Evolutionary conservation across 2,113 vertebrate genomes (phyloP).

Genomic region (Oreochromis aureus): DNA sequence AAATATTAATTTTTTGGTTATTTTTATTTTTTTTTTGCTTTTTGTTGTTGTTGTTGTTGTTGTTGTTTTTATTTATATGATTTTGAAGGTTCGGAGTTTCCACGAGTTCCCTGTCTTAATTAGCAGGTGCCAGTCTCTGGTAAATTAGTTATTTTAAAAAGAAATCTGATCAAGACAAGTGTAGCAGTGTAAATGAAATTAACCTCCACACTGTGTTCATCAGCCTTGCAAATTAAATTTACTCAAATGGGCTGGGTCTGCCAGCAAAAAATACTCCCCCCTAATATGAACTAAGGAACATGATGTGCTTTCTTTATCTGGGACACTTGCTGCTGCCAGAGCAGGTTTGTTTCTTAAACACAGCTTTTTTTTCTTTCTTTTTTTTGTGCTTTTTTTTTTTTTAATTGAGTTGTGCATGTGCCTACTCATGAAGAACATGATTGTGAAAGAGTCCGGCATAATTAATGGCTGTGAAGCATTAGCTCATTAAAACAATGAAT

Average conservation of each 20-base stretch:
- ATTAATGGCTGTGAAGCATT: not conserved
- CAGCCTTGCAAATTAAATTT: conserved; percentile 64
- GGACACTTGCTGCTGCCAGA: conserved; percentile 42
- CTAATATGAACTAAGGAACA: conserved; percentile 49
- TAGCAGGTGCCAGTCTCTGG: not conserved
- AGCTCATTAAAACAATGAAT: conserved; percentile 9
- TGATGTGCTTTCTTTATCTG: conserved; percentile 61
- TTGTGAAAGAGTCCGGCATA: not conserved
- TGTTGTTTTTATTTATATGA: not conserved
- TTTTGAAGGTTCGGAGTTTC: not conserved
- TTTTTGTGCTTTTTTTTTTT: not conserved
- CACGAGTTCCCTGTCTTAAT: not conserved
- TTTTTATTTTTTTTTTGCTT: not conserved
- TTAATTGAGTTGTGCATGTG: not conserved
- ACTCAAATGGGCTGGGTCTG: conserved; percentile 31
- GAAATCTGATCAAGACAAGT: conserved; percentile 29
- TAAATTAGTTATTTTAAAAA: conserved; percentile 20
- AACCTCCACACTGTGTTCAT: conserved; percentile 57
- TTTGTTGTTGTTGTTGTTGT: not conserved
- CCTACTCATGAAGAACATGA: conserved; percentile 10
- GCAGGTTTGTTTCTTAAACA: conserved; percentile 26
- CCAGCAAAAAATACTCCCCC: conserved; percentile 37
- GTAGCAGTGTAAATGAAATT: conserved; percentile 56
- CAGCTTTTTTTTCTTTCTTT: not conserved
- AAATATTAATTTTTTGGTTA: not conserved